Evolutionary conservation across 2,113 vertebrate species (phyloP).

Genomic region (Marcusenius ussheri): DNA sequence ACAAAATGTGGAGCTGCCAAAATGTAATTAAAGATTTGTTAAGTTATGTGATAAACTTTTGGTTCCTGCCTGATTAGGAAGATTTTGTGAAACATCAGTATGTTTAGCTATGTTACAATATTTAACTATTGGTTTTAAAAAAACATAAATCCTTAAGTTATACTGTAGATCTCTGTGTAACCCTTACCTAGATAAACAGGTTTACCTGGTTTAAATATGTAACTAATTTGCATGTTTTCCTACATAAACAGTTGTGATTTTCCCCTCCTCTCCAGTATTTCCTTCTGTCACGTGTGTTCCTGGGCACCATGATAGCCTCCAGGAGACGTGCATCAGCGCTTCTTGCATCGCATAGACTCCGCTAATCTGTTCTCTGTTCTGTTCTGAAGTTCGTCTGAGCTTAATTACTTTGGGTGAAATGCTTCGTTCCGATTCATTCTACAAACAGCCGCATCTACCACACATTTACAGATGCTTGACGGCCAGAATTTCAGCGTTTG

Average conservation of each 20-base stretch:
- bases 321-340: neutral
- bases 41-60: neutral
- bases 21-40: neutral
- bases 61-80: neutral
- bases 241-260: neutral
- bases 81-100: neutral
- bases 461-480: neutral
- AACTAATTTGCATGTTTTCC: neutral
- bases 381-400: neutral
- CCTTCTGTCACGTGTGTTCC: neutral
- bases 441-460: neutral
- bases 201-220: neutral
- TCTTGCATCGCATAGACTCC: neutral
- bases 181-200: neutral
- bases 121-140: neutral
- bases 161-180: neutral
- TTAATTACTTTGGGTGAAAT: neutral
- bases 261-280: neutral
- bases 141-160: neutral
- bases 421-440: neutral
- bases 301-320: neutral
- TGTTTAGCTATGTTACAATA: neutral
- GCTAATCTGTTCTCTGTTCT: neutral
- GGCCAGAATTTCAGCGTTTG: neutral
- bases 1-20: neutral